Evolutionary conservation across 2,888 invertebrate genomes (phyloP).

Genomic region (Nephrotoma guestfalica): DNA sequence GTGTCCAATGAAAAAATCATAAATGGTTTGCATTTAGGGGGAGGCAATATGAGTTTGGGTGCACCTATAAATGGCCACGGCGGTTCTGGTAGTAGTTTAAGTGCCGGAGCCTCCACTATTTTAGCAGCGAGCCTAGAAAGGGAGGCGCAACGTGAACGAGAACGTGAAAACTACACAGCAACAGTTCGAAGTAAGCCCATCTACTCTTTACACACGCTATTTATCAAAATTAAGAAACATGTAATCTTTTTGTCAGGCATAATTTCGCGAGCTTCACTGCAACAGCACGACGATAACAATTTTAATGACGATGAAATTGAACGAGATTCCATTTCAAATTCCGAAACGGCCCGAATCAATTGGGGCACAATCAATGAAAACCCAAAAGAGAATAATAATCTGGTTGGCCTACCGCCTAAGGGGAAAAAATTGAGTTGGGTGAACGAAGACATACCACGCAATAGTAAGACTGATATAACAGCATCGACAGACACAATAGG

Average conservation of each 20-base stretch:
- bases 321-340: slow-evolving; percentile 24
- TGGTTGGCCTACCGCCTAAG: neutral
- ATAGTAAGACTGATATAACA: slow-evolving; percentile 24
- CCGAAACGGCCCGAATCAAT: slow-evolving; percentile 20
- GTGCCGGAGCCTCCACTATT: slow-evolving; percentile 43
- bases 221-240: neutral
- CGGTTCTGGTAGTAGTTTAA: slow-evolving; percentile 40
- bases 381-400: slow-evolving; percentile 34
- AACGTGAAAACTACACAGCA: slow-evolving; percentile 35
- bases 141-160: slow-evolving; percentile 28
- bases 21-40: slow-evolving; percentile 15
- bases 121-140: slow-evolving; percentile 38
- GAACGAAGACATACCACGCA: slow-evolving; percentile 32
- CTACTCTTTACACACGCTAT: neutral
- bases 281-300: slow-evolving; percentile 23
- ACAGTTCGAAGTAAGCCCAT: slow-evolving; percentile 40
- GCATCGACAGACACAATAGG: slow-evolving; percentile 27
- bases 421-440: slow-evolving; percentile 71
- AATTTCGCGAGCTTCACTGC: slow-evolving; percentile 33
- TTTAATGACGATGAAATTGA: slow-evolving; percentile 33
- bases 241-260: slow-evolving; percentile 26
- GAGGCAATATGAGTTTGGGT: slow-evolving; percentile 24
- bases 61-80: slow-evolving; percentile 28
- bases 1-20: slow-evolving; percentile 27
- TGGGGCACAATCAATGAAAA: slow-evolving; percentile 32